Evolutionary conservation across 2,888 invertebrate species (phyloP).

Genomic region (Chrysomela aeneicollis): DNA sequence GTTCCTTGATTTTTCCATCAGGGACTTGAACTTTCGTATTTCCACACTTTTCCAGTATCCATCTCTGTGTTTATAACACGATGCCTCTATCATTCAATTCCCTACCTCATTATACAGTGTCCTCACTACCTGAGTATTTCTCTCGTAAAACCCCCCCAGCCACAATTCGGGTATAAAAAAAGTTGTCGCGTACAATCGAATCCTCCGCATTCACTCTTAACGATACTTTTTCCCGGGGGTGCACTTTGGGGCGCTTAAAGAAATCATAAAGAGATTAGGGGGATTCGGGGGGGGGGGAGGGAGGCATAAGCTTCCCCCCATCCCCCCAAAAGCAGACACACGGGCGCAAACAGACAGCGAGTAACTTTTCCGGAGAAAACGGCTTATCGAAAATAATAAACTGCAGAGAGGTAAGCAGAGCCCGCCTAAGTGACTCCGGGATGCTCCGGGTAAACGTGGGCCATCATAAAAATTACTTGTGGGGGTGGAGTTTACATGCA

Average conservation of each 20-base stretch:
- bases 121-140: too few relatives aligned
- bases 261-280: constrained; percentile 53
- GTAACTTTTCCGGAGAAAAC: constrained; percentile 43
- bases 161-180: too few relatives aligned
- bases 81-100: too few relatives aligned
- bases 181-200: neutral
- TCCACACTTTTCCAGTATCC: too few relatives aligned
- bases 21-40: too few relatives aligned
- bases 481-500: constrained; percentile 33
- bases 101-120: too few relatives aligned
- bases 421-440: constrained; percentile 36
- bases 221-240: constrained; percentile 27
- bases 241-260: constrained; percentile 45
- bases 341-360: too few relatives aligned
- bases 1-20: too few relatives aligned
- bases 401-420: constrained; percentile 35
- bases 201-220: neutral
- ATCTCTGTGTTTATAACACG: too few relatives aligned
- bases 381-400: constrained; percentile 53
- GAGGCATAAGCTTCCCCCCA: constrained; percentile 44
- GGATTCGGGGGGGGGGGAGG: constrained; percentile 32
- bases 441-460: too few relatives aligned
- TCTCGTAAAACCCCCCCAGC: too few relatives aligned
- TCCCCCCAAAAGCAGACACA: too few relatives aligned
- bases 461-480: constrained; percentile 36